Evolutionary conservation across 2,888 invertebrate genomes (phyloP).

Genomic region (Drosophila anceps): DNA sequence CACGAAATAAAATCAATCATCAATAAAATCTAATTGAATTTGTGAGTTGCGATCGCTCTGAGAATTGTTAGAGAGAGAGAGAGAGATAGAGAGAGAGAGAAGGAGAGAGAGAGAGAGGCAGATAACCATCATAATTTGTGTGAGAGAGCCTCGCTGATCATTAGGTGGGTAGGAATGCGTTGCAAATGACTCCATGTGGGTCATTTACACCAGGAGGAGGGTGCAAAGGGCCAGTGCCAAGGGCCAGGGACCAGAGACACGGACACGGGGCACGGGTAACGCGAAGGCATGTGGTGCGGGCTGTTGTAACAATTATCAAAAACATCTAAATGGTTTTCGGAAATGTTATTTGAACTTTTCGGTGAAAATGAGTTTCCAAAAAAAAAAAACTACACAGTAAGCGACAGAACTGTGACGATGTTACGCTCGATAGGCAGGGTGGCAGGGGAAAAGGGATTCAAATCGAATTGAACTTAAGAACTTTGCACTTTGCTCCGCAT

Average conservation of each 20-base stretch:
- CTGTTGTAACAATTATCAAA: constrained; percentile 69
- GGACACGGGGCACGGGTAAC: background rate
- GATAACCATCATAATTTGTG: constrained; percentile 59
- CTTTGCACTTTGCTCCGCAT: constrained; percentile 31
- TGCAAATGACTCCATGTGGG: constrained; percentile 72
- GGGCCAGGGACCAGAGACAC: background rate
- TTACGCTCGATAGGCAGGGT: constrained; percentile 13
- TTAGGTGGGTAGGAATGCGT: constrained; percentile 64
- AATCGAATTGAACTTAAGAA: constrained; percentile 46
- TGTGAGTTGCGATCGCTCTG: constrained; percentile 49
- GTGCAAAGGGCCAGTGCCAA: background rate
- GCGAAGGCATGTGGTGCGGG: constrained; percentile 42
- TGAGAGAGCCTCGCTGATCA: constrained; percentile 42
- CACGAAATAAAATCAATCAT: constrained; percentile 71
- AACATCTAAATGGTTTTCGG: constrained; percentile 77
- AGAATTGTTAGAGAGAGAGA: constrained; percentile 14
- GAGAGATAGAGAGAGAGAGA: background rate
- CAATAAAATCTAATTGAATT: constrained; percentile 82
- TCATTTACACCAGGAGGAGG: constrained; percentile 61
- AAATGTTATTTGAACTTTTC: constrained; percentile 71
- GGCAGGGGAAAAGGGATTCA: constrained; percentile 1
- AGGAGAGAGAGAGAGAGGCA: constrained; percentile 1
- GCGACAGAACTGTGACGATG: constrained; percentile 40
- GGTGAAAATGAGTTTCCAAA: constrained; percentile 41
- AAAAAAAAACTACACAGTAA: constrained; percentile 13